Base-by-base conservation (phyloP, 2,888 invertebrate species). In the Callyntrura guangdongensis region DNA sequence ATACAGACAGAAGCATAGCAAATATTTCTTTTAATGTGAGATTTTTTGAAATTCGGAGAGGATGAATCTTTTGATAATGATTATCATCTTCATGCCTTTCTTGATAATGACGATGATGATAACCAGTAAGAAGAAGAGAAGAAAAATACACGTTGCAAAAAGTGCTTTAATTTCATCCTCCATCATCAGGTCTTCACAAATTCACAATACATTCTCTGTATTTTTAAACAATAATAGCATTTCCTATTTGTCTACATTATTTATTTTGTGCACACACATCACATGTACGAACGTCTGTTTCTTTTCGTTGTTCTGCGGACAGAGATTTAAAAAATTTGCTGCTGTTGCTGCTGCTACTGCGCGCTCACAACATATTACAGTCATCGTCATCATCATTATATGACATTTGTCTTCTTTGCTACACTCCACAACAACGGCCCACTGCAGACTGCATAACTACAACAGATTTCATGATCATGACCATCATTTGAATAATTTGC, bases 401-500 rank as follows among this genome's bases (percentile, higher is more conserved):
- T 47, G 72, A 36, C 36, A 36, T 69, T 72, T 17, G 56, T 59
- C 27, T 53, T 36, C 47, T 36, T 6, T 36, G 56, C n/a, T 74
- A 36, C 56, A 49, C 59, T 25, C 36, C 36, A 4, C 36, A 36
- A 4, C 36, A 36, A 36, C 36, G 36, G 36, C 36, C 36, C 27
- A 36, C 27, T 56, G 12, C 49, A 36, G 17, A 47, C 9, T 27
- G 12, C 61, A 74, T 82, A 77, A 79, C 27, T 72, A 74, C 74
- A 49, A 61, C 74, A 72, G 49, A 53, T 1, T 69, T 69, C 22
- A 91, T 89, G 86, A 86, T 89, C 89, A 91, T 86, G 89, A 87
- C 82, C 91, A 89, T 92, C 92, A 92, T 92, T 92, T 92, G 85
- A 92, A 92, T 92, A 92, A 92, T 92, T 92, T 89, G 91, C 89